Percentiles rank a stretch among this genome's conserved stretches.
phyloP scores from a whole-genome alignment of 2,113 vertebrate species.

The Xerus inauris region DNA sequence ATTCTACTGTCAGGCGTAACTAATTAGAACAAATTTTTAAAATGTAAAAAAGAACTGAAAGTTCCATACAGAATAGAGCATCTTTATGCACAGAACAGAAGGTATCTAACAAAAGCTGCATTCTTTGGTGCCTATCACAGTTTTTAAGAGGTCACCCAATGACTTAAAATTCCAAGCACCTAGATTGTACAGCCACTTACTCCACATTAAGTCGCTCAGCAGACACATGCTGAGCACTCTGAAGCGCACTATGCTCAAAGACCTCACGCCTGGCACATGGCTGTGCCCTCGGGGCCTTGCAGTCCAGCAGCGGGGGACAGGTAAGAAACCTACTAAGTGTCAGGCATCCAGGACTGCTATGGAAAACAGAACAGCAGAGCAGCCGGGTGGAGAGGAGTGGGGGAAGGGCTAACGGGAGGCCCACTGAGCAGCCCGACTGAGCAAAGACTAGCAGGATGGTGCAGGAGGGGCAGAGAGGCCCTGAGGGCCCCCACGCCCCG shows the following conservation, averaged over 20 bases:
- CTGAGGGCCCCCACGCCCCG: too few relatives aligned
- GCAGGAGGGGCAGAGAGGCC: accelerated
- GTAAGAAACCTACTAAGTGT: accelerated
- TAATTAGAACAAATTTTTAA: too few relatives aligned
- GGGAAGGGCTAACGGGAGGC: accelerated
- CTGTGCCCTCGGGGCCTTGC: neutral
- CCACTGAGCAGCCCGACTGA: accelerated
- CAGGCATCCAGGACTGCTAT: accelerated
- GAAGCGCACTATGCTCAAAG: too few relatives aligned
- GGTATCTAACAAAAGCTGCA: neutral
- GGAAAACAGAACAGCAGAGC: neutral
- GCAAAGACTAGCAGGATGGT: too few relatives aligned
- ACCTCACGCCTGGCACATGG: neutral
- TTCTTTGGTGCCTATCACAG: accelerated
- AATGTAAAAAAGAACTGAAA: too few relatives aligned
- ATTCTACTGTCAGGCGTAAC: too few relatives aligned
- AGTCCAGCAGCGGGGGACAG: accelerated
- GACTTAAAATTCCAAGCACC: neutral
- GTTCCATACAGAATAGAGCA: neutral
- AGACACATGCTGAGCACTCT: accelerated
- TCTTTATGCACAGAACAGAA: neutral
- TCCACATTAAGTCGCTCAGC: neutral
- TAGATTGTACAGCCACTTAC: accelerated
- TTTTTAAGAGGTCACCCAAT: neutral
- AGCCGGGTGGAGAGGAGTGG: accelerated